Conservation (phyloP, 1,140 invertebrate species). For the Drosophila kohkoa region DNA sequence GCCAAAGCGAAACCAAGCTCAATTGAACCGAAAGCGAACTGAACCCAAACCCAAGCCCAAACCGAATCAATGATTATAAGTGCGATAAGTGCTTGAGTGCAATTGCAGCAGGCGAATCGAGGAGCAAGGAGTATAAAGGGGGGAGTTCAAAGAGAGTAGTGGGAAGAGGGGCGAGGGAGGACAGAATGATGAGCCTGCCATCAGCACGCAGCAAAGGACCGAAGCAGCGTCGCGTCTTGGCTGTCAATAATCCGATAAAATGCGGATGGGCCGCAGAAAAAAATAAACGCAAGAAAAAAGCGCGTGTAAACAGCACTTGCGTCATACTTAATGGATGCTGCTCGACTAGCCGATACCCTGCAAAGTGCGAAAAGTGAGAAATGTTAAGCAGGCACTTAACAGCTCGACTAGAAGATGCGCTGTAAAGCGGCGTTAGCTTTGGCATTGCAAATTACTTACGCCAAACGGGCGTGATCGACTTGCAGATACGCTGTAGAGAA, state of each 20-base stretch:
- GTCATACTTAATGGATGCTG: background rate
- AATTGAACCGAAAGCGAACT: constrained; percentile 26
- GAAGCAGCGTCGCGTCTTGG: constrained; percentile 34
- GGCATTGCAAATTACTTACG: background rate
- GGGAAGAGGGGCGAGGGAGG: background rate
- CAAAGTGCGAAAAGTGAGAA: background rate
- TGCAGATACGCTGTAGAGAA: background rate
- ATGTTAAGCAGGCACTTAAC: too few species aligned
- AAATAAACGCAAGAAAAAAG: constrained; percentile 33
- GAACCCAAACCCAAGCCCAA: constrained; percentile 8
- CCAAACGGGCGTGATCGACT: background rate
- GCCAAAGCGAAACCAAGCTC: background rate
- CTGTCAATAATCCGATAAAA: constrained; percentile 80
- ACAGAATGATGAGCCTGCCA: constrained; percentile 1
- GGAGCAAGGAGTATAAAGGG: constrained; percentile 1
- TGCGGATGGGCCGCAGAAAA: constrained; percentile 25
- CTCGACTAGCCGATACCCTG: background rate
- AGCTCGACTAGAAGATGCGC: background rate
- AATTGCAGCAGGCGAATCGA: constrained; percentile 18
- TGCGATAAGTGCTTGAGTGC: constrained; percentile 65
- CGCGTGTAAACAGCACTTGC: background rate
- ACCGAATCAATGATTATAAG: constrained; percentile 40
- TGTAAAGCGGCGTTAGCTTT: too few species aligned
- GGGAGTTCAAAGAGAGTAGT: background rate
- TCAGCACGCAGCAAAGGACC: background rate